phyloP scores from a whole-genome alignment of 2,888 invertebrate genomes.

The Stenotaenia linearis region DNA sequence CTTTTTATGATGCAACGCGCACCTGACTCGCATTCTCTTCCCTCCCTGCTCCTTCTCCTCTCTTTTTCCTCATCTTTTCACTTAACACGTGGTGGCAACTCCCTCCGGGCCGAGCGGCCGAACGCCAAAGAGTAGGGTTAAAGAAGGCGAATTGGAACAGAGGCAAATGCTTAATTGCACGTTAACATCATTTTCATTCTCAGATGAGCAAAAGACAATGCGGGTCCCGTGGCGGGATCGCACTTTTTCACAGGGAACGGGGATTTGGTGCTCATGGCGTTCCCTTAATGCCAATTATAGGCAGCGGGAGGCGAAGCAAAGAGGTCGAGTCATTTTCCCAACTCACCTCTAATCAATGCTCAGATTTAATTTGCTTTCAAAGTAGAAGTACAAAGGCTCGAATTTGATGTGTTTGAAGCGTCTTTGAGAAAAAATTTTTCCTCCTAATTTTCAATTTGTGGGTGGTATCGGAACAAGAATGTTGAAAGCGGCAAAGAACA shows the following conservation, averaged over 20 bases:
- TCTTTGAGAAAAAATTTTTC: neutral
- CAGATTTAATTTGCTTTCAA: slow-evolving; percentile 6
- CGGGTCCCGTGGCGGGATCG: neutral
- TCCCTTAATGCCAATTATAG: slow-evolving; percentile 10
- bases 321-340: neutral
- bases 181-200: slow-evolving; percentile 27
- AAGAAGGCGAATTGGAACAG: neutral
- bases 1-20: neutral
- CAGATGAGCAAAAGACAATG: slow-evolving; percentile 21
- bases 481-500: neutral
- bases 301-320: neutral
- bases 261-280: neutral
- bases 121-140: neutral
- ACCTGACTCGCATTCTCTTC: neutral
- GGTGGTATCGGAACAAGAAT: neutral
- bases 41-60: neutral
- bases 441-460: neutral
- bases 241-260: neutral
- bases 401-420: neutral
- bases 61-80: neutral
- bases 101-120: slow-evolving; percentile 2
- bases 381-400: neutral
- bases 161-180: slow-evolving; percentile 15
- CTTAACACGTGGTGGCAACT: slow-evolving; percentile 13
- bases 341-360: neutral